Evolutionary conservation across 2,113 vertebrate species (phyloP).

Genomic region (human): GRCh38 chr2:95115001-95115500

Average conservation of each 20-base stretch:
- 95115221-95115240: not conserved
- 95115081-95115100: constrained; percentile 64
- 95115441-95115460: not conserved
- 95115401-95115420: not conserved
- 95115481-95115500: fast-evolving
- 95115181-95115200: not conserved
- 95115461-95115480: fast-evolving
- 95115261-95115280: not conserved
- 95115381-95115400: not conserved
- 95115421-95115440: not conserved
- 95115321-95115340: not conserved
- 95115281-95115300: not conserved
- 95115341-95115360: not conserved
- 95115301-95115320: not conserved
- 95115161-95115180: not conserved
- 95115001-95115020: not conserved
- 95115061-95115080: constrained; percentile 77
- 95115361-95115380: not conserved
- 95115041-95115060: not conserved
- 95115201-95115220: constrained; percentile 14
- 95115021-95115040: not conserved
- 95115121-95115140: constrained; percentile 51
- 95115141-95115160: not conserved
- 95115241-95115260: not conserved
- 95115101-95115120: not conserved